A percentile compares a stretch with the other conserved stretches of the same genome.
Evolutionary conservation across 2,888 invertebrate genomes (phyloP).

Genomic region (Agelastica alni): DNA sequence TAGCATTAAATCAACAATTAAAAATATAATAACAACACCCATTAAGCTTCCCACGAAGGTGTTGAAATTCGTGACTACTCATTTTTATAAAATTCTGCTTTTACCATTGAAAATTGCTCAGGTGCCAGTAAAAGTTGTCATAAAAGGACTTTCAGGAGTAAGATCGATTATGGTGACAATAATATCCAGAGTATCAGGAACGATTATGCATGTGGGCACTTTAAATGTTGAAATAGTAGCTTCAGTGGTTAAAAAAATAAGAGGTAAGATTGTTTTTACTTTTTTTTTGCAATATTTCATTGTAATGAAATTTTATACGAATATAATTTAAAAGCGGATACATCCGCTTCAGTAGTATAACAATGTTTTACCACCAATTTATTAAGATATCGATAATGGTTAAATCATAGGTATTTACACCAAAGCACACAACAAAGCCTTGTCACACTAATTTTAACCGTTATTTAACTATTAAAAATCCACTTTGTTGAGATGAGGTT

Average conservation of each 20-base stretch:
- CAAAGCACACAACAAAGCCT: no score
- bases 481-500: no score
- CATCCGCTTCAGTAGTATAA: no score
- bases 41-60: not conserved
- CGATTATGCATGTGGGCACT: not conserved
- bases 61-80: not conserved
- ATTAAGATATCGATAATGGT: no score
- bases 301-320: no score
- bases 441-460: no score
- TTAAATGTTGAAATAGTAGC: conserved; percentile 13
- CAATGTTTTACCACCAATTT: no score
- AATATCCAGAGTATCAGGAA: conserved; percentile 5
- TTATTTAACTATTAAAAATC: no score
- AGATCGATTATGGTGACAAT: conserved; percentile 6
- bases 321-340: no score
- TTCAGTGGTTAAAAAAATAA: conserved; percentile 1
- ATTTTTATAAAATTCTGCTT: not conserved
- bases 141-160: conserved; percentile 1
- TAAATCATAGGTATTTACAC: no score
- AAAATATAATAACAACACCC: conserved; percentile 4
- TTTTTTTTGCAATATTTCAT: no score
- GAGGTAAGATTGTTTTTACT: conserved; percentile 10
- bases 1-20: conserved; percentile 1
- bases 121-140: not conserved
- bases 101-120: conserved; percentile 1